Base-by-base conservation (phyloP, 2,888 invertebrate genomes). In the Hetaerina titia region DNA sequence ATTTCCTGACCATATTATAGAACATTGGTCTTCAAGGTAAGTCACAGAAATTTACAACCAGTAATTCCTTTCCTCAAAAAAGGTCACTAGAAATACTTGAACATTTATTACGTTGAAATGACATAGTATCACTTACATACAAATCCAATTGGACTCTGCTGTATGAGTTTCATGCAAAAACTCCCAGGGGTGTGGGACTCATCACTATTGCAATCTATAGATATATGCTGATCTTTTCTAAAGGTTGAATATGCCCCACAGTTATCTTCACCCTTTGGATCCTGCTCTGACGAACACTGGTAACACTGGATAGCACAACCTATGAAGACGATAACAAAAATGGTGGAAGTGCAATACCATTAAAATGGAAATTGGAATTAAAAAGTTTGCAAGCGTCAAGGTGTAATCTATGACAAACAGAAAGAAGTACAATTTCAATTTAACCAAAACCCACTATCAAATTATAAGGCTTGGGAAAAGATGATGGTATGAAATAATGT, bases 171-270 rank as follows among this genome's bases (percentile, higher is more conserved):
- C 97, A 99, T 98, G 96, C 99, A 99, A 97, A 99, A 99, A 5
- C 99, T 99, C 13, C 99, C 99, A 56, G 99, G 99, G 97, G 98
- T 98, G 96, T 98, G 98, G 87, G 99, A 99, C 96, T 99, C 99
- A 96, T 99, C 99, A 96, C 98, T 99, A 96, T 98, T 98, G 96
- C 99, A 99, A 96, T 99, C 99, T 2, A 99, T 98, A 17, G 99
- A 98, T 96, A 99, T 98, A 96, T 99, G 98, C 95, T 98, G 98
- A 22, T 98, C 97, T 96, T 97, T 98, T 96, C 99, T 98, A 96
- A 99, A 99, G 96, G 97, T 97, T 95, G 97, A 98, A 96, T 99
- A 99, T 0, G 99, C 98, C 0, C 99, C 99, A 96, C 99, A 99
- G 90, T 98, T 98, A 96, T 99, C 99, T 96, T 98, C 98, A 13